Conservation (phyloP, 2,113 vertebrate genomes). For the Saguinus midas region DNA sequence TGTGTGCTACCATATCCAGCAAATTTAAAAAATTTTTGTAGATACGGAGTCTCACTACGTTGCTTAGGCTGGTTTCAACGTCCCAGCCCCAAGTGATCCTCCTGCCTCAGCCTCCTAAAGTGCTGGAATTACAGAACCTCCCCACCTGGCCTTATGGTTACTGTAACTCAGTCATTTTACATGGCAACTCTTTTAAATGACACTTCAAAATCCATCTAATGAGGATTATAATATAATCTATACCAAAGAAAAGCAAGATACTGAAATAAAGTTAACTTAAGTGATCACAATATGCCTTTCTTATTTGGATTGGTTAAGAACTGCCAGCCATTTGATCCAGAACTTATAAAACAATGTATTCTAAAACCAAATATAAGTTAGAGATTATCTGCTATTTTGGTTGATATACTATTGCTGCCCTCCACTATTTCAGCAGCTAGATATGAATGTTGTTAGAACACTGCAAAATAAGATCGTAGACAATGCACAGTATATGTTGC, state of each 20-base stretch:
- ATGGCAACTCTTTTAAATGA: not conserved
- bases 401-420: not conserved
- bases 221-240: not conserved
- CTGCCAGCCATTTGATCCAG: not conserved
- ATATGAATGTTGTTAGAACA: not conserved
- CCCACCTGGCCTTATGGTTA: not conserved
- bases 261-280: not conserved
- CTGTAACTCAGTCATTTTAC: not conserved
- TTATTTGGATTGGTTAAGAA: slow-evolving; percentile 10
- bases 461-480: not conserved
- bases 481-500: not conserved
- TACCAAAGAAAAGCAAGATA: not conserved
- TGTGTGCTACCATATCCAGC: too few relatives aligned
- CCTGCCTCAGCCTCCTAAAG: too few relatives aligned
- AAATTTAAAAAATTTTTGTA: too few relatives aligned
- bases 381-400: not conserved
- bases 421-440: not conserved
- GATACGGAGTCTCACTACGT: too few relatives aligned
- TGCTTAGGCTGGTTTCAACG: too few relatives aligned
- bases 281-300: not conserved
- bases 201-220: not conserved
- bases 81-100: too few relatives aligned
- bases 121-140: too few relatives aligned
- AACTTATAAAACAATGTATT: not conserved
- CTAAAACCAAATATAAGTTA: not conserved